Evolutionary conservation across 2,888 invertebrate genomes (phyloP).

Genomic region (Ophraella communa): DNA sequence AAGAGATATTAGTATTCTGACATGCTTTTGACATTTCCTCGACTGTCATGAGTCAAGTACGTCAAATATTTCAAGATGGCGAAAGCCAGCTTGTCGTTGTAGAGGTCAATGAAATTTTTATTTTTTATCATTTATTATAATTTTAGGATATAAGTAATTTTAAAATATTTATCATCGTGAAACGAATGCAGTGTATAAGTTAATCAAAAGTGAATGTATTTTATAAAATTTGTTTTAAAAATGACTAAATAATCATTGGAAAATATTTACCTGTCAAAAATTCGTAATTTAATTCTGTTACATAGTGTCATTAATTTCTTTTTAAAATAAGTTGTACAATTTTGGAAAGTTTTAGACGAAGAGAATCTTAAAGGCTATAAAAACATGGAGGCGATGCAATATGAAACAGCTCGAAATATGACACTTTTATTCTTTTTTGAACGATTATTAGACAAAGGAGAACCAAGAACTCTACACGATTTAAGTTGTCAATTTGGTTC

Average conservation of each 20-base stretch:
- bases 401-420: constrained; percentile 92
- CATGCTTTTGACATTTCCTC: background rate
- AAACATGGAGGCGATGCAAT: constrained; percentile 89
- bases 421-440: constrained; percentile 98
- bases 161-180: constrained; percentile 16
- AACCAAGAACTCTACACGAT: constrained; percentile 95
- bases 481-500: constrained; percentile 99
- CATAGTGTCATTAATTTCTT: background rate
- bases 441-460: constrained; percentile 95
- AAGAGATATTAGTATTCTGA: no score
- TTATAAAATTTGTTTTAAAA: background rate
- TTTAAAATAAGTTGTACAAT: background rate
- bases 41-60: background rate
- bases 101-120: constrained; percentile 46
- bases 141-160: constrained; percentile 20
- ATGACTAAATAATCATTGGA: background rate
- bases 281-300: background rate
- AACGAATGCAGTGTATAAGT: background rate
- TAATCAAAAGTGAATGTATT: constrained; percentile 7
- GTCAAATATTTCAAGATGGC: constrained; percentile 56
- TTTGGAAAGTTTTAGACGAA: background rate
- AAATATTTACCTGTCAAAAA: constrained; percentile 6
- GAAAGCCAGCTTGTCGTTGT: constrained; percentile 57
- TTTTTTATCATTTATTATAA: constrained; percentile 38
- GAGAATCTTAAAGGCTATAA: background rate